Base-by-base conservation (phyloP, 2,113 vertebrate genomes). In the Prochilodus magdalenae region DNA sequence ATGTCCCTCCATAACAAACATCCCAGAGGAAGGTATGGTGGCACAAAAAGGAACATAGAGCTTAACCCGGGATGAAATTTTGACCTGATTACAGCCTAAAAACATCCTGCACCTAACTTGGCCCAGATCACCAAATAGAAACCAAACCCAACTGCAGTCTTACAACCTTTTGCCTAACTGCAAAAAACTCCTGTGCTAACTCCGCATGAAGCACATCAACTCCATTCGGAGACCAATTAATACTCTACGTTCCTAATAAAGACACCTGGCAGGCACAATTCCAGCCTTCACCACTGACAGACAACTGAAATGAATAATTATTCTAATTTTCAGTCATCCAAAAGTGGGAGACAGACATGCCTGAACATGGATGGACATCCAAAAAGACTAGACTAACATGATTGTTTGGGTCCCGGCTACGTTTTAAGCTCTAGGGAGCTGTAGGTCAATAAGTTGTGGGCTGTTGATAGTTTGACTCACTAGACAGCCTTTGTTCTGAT, bases 1-100 rank as follows among this genome's bases (percentile, higher is more conserved):
- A n/a, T 36, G 55, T 36, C n/a, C 5, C 20, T 59, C 36, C 60
- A 84, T 33, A 70, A 71, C 47, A 70, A 84, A 79, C 49, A 51
- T 62, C 77, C 55, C 49, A 67, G 27, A 36, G 65, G 77, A 79
- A 74, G 63, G 47, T 44, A n/a, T 22, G 60, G 59, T 5, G 44
- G 40, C 29, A 67, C 60, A 51, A 18, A 51, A 71, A 6, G 22
- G 79, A 33, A 0, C 49, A 51, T 4, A 16, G 15, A 51, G 49
- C 49, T 51, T 51, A 55, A 60, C 11, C 10, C 8, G 7, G 12
- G 1, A n/a, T 60, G 24, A 60, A 60, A 24, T 60, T n/a, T 14
- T n/a, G 14, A n/a, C 6, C 14, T 16, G 49, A 51, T 16, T 51
- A 3, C 49, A 51, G 8, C 49, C 16, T 5, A 3, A 51, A 16